Evolutionary conservation across 2,888 invertebrate genomes (phyloP), one percentile per base, ranked within the genome.

Genomic region (Cephus nigrinus): DNA sequence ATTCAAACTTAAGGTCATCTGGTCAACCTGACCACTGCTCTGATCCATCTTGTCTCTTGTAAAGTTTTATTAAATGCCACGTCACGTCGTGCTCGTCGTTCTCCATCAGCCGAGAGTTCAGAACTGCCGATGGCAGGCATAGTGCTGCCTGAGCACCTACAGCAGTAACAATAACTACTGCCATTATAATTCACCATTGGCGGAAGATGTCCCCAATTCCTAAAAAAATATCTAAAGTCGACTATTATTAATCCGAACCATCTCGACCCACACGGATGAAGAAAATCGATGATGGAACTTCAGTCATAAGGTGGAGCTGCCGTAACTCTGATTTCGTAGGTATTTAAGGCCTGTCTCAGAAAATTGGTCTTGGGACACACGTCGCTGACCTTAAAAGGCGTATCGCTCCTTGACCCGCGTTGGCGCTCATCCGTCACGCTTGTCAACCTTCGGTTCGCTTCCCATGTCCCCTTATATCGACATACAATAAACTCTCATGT

Each of bases 41-140:
- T 55, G 23, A 55, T 55, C 75, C 74, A 71, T 80, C 76, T 78
- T 75, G 55, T 80, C 82, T 82, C 78, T 76, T 77, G 68, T 69
- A 76, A 82, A 78, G 35, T 84, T 83, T 84, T 83, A 85, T 86
- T 86, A 86, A 85, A 84, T 83, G 84, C 82, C 84, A 80, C 80
- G 85, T 85, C 84, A 83, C 82, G 82, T 82, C 82, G 83, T 80
- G 77, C 72, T 77, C 80, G 75, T 69, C 76, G 74, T 55, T 76
- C 81, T 80, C 80, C 77, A 79, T 72, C 75, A 72, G 74, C 75
- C 77, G 72, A 79, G 80, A 76, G 80, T 81, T 78, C 74, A 78
- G 34, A 34, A 31, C 69, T 35, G 30, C 31, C 31, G 31, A 31
- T 31, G 31, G 31, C 31, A 31, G 31, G 31, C 31, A 31, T 31